phyloP scores from a whole-genome alignment of 2,888 invertebrate genomes.

The Folsomia candida region DNA sequence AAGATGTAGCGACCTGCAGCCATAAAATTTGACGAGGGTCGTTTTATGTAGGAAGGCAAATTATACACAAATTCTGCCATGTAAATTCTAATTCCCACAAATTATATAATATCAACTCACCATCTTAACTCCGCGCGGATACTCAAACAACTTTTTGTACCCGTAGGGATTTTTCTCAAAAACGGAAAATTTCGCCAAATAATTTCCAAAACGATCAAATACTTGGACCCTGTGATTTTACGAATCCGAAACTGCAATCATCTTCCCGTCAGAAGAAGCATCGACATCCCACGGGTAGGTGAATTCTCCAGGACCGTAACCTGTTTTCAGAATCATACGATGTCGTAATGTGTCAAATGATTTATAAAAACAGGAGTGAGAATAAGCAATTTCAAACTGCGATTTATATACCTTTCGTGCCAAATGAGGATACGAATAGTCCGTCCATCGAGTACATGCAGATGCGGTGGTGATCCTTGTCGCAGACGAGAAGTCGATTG shows the following conservation, averaged over 20 bases:
- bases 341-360: no score
- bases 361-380: no score
- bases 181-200: slow-evolving; percentile 26
- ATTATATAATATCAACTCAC: slow-evolving; percentile 15
- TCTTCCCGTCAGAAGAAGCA: slow-evolving; percentile 30
- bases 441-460: slow-evolving; percentile 26
- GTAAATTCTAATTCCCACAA: not conserved
- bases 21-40: not conserved
- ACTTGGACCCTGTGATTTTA: slow-evolving; percentile 44
- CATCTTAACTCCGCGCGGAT: slow-evolving; percentile 29
- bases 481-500: slow-evolving; percentile 23
- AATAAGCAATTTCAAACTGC: no score
- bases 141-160: slow-evolving; percentile 29
- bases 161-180: slow-evolving; percentile 31
- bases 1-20: slow-evolving; percentile 15
- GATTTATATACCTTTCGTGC: no score
- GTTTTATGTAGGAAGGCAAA: not conserved
- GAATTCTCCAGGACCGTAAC: slow-evolving; percentile 23
- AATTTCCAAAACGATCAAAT: no score
- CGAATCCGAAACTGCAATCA: slow-evolving; percentile 41
- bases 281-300: slow-evolving; percentile 46
- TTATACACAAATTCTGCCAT: not conserved
- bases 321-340: no score
- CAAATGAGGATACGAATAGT: slow-evolving; percentile 23
- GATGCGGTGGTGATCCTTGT: slow-evolving; percentile 35